Evolutionary conservation across 2,113 vertebrate genomes (phyloP).

Genomic region (Piaya cayana): DNA sequence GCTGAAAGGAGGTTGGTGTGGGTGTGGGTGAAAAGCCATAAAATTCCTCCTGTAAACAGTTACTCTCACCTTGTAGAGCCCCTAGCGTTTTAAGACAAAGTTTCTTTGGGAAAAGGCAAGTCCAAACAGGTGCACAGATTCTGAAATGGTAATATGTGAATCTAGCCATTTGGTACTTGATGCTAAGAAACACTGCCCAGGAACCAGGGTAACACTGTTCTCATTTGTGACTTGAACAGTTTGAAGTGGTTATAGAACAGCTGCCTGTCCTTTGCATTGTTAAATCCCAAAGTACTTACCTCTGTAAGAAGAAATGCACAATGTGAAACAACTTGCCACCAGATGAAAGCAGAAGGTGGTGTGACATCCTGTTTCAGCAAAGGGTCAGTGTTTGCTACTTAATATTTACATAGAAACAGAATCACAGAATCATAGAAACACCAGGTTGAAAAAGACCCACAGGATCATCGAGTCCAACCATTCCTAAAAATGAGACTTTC

Average conservation of each 20-base stretch:
- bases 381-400: background rate
- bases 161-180: background rate
- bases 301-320: background rate
- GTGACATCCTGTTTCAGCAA: background rate
- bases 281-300: background rate
- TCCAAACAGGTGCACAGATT: constrained; percentile 66
- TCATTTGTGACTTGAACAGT: background rate
- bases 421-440: no score
- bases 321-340: background rate
- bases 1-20: constrained; percentile 6
- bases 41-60: constrained; percentile 53
- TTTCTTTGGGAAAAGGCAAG: constrained; percentile 38
- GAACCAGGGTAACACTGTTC: background rate
- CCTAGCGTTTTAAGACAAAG: constrained; percentile 5
- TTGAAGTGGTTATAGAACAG: constrained; percentile 9
- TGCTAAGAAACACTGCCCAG: background rate
- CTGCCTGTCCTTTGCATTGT: background rate
- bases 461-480: no score
- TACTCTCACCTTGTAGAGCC: constrained; percentile 29
- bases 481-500: no score
- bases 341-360: background rate
- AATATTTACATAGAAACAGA: background rate
- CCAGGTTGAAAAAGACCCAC: no score
- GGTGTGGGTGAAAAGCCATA: constrained; percentile 35
- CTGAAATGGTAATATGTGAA: background rate